Evolutionary conservation across 2,888 invertebrate genomes (phyloP), one percentile per base, ranked within the genome.

Genomic region (Lasioglossum pauxillum): DNA sequence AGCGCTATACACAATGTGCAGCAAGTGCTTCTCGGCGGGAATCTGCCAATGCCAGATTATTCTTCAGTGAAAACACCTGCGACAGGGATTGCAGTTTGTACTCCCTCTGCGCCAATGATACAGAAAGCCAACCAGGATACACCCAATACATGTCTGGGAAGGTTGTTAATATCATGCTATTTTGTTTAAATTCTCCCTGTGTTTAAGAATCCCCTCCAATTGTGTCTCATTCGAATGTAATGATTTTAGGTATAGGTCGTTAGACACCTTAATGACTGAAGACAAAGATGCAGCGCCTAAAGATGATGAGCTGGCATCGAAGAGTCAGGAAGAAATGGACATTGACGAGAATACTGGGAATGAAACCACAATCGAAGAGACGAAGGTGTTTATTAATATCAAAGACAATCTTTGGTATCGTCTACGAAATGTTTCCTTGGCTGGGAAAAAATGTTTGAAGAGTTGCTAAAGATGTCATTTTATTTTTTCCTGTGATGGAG

Each of bases 1-100:
- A 78, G 16, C 0, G 69, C 82, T 2, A 41, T 90, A 38, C 78
- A 77, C 5, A 80, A 81, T 5, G 88, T 90, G 2, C 67, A 89
- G 23, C 23, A 69, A 31, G 73, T 85, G 35, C 19, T 71, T 2
- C 75, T 92, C 12, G 84, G 85, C 27, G 72, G 1, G 31, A 31
- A 8, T 31, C 19, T 1, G 0, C 1, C 16, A 1, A 16, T 3
- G 12, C 64, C 64, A 31, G 64, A 64, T 64, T 31, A 64, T 8
- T 31, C 64, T 19, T 19, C 64, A 8, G 31, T 64, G 16, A 31
- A 0, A 64, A 64, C 64, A 64, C 64, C 64, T 64, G 64, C 31
- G 31, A 64, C 64, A 31, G 64, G 64, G 31, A 64, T 64, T 31
- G 64, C 12, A 7, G 8, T 64, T 19, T 31, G 31, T 31, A 64